Percentiles rank a stretch among this genome's conserved stretches.
These are phyloP conservation scores for Plebejus anna DNA, from an alignment of 2,888 invertebrate genomes.

Conservation along the genomic window DNA sequence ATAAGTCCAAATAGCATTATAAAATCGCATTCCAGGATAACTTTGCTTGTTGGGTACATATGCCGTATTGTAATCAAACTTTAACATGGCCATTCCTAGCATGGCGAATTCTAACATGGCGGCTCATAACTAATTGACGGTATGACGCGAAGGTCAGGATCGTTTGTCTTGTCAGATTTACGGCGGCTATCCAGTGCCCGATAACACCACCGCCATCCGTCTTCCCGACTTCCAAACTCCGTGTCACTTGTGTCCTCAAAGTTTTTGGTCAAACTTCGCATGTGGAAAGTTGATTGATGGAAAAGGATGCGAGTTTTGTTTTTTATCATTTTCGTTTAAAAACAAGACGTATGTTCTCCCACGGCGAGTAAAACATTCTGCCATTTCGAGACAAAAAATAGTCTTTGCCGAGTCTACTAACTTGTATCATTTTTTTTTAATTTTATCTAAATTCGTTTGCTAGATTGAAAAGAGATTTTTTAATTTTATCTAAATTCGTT, in stretches of 20 bases:
- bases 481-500: too few relatives aligned
- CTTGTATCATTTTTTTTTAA: too few relatives aligned
- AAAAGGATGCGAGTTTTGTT: neutral
- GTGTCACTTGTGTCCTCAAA: neutral
- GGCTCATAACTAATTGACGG: constrained; percentile 41
- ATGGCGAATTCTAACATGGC: neutral
- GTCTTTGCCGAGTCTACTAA: neutral
- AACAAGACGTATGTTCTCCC: neutral
- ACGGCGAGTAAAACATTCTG: too few relatives aligned
- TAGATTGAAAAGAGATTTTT: too few relatives aligned
- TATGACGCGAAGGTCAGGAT: constrained; percentile 51
- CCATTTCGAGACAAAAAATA: neutral
- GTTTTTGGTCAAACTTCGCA: constrained; percentile 1
- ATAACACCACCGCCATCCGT: constrained; percentile 41
- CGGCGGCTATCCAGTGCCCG: constrained; percentile 59
- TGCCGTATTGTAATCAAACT: too few relatives aligned
- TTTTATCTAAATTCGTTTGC: too few relatives aligned
- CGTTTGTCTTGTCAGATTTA: constrained; percentile 72
- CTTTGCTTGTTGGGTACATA: too few relatives aligned
- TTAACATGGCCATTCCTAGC: neutral
- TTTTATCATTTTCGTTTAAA: neutral
- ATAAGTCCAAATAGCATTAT: too few relatives aligned
- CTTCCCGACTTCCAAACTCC: neutral
- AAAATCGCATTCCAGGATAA: too few relatives aligned
- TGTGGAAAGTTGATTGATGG: neutral